phyloP scores from a whole-genome alignment of 2,888 invertebrate species.

The Cynaeus angustus region DNA sequence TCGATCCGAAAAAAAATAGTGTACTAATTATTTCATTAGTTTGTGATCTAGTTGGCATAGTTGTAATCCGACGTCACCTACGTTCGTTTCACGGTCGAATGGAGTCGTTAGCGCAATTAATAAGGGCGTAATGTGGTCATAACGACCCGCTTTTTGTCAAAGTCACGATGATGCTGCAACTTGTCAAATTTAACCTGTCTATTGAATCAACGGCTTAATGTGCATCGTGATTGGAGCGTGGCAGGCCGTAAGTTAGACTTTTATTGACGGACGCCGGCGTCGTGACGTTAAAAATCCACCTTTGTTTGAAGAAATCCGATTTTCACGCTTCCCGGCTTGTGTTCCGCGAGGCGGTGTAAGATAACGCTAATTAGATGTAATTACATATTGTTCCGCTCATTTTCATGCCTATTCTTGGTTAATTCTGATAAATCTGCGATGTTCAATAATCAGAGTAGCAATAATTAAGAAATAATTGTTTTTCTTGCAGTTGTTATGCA shows the following conservation, averaged over 20 bases:
- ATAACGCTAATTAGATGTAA: conserved; percentile 53
- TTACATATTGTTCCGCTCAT: conserved; percentile 48
- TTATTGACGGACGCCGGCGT: conserved; percentile 38
- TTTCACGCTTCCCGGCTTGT: conserved; percentile 51
- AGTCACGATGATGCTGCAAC: conserved; percentile 59
- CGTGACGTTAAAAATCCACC: background rate
- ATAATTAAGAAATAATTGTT: conserved; percentile 43
- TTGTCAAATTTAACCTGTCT: conserved; percentile 61
- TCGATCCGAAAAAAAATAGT: no score
- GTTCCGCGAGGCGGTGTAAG: conserved; percentile 43
- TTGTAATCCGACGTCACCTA: background rate
- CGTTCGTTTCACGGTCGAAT: conserved; percentile 1
- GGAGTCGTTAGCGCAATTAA: conserved; percentile 12
- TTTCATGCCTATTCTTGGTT: conserved; percentile 41
- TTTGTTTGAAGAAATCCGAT: conserved; percentile 11
- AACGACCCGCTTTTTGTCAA: conserved; percentile 7
- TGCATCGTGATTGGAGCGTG: conserved; percentile 52
- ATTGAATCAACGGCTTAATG: conserved; percentile 46
- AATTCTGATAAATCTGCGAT: conserved; percentile 22
- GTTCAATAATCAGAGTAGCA: conserved; percentile 33
- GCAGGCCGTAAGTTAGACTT: conserved; percentile 59
- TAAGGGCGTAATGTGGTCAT: background rate
- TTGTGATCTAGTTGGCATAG: background rate
- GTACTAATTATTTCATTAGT: background rate
- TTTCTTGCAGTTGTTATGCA: conserved; percentile 92